Evolutionary conservation across 2,113 vertebrate genomes (phyloP), one percentile per base, ranked within the genome.

Genomic region (Alligator sinensis): DNA sequence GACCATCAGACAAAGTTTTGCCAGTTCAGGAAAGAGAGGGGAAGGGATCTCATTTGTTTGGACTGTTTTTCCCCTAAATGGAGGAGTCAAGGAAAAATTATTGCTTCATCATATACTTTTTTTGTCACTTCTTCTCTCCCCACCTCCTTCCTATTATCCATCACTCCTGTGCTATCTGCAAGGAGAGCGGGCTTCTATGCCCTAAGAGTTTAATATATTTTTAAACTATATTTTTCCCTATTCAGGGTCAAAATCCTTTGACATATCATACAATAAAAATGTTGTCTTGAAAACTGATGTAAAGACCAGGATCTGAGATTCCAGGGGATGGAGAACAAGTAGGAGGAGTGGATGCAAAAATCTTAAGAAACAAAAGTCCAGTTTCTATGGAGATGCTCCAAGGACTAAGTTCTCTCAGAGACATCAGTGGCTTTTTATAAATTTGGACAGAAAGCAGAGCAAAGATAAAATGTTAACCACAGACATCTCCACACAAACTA

Each of bases 361-460:
- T 81, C 93, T 96, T 89, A 86, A 64, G 87, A 94, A 95, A 96
- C 95, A 95, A 95, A 94, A 92, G 94, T 91, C 88, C 60, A 63
- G 96, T 96, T 96, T 96, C 96, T 92, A 92, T 92, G 96, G 95
- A 96, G 88, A 96, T n/a, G 3, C 81, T 64, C 54, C 84, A 88
- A 92, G 91, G 91, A 93, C 96, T 93, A 86, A 84, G 94, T 95
- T 94, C 92, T 94, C 82, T 94, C 30, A 47, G 77, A 96, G 80
- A 93, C 84, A 91, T 76, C 81, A 91, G 83, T 86, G 63, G 84
- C 85, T 96, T 86, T 87, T 94, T 81, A 87, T 90, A 94, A 95
- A 93, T 96, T 85, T 94, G 90, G 90, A 87, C 10, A 55, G 86
- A 84, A 85, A 89, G 80, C 74, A 87, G 95, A 92, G 88, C 77